Evolutionary conservation across 2,797 vertebrate genomes (phyloP), one percentile per base, ranked within the genome.

Genomic region (Phalanger gymnotis): DNA sequence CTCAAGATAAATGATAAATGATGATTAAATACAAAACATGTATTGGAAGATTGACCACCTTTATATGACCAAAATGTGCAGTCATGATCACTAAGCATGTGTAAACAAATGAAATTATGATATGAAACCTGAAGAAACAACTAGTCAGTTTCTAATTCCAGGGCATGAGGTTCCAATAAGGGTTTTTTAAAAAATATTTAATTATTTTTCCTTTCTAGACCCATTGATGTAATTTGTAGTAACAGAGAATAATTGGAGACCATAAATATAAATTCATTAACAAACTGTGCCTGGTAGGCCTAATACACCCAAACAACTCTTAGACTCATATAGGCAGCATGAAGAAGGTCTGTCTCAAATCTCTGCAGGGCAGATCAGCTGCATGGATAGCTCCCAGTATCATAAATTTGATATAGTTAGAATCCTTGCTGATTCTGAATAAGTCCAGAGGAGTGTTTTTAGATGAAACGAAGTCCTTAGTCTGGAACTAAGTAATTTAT

Each of bases 21-120:
- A 55, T 53, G 5, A 92, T n/a, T 93, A 92, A 14, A 92, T 91
- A 7, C n/a, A 58, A 94, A 94, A 55, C 92, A 81, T 91, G 40
- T 25, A 87, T 94, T 94, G 19, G 66, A 25, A 51, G 40, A 81
- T 12, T 87, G 73, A 51, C 40, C 27, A 87, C 7, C 34, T 40
- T 73, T 87, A 51, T 27, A 87, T 87, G 13, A 47, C 16, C n/a
- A 25, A 58, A 92, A 53, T 56, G 91, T 53, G n/a, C 52, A 92
- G 90, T 55, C 93, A 93, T 1, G 34, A 47, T 91, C 27, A 0
- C 1, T 47, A 47, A 53, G 61, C 54, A 40, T 92, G 61, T 94
- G 51, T 91, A 90, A 97, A 61, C 5, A 93, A 94, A 91, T 55
- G 55, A 81, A 87, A 66, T 66, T 92, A 53, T 55, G 40, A 19